phyloP scores from a whole-genome alignment of 2,888 invertebrate species.

The Aricia artaxerxes region DNA sequence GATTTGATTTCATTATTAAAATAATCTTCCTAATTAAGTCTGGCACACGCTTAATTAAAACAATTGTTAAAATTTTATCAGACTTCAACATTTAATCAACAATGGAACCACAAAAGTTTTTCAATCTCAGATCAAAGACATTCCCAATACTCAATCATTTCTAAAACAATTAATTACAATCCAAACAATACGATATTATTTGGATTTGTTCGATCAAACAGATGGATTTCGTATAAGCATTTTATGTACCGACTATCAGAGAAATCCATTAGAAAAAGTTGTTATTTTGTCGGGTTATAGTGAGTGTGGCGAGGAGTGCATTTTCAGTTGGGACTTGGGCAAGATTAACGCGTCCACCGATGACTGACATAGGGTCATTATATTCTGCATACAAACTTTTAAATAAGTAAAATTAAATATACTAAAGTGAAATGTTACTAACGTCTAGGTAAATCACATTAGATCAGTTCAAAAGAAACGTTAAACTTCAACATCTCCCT shows the following conservation, averaged over 20 bases:
- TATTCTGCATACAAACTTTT: too few species aligned
- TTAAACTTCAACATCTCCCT: too few species aligned
- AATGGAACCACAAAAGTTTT: not conserved
- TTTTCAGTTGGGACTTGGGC: too few species aligned
- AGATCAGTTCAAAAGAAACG: too few species aligned
- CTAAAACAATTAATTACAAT: not conserved
- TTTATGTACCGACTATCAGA: not conserved
- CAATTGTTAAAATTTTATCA: not conserved
- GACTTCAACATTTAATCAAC: not conserved
- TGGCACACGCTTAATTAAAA: not conserved
- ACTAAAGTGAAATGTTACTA: too few species aligned
- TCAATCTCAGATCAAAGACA: not conserved
- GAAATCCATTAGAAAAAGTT: too few species aligned
- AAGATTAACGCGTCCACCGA: too few species aligned
- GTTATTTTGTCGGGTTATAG: too few species aligned
- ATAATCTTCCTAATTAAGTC: not conserved
- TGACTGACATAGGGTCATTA: too few species aligned
- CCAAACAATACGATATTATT: not conserved
- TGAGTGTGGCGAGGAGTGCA: too few species aligned
- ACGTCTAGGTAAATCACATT: too few species aligned
- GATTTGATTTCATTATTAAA: not conserved
- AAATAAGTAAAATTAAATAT: too few species aligned
- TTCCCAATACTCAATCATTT: conserved; percentile 6
- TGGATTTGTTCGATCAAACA: not conserved
- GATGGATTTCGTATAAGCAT: not conserved